Conservation (phyloP, 2,113 vertebrate genomes). For the Microtus pennsylvanicus region DNA sequence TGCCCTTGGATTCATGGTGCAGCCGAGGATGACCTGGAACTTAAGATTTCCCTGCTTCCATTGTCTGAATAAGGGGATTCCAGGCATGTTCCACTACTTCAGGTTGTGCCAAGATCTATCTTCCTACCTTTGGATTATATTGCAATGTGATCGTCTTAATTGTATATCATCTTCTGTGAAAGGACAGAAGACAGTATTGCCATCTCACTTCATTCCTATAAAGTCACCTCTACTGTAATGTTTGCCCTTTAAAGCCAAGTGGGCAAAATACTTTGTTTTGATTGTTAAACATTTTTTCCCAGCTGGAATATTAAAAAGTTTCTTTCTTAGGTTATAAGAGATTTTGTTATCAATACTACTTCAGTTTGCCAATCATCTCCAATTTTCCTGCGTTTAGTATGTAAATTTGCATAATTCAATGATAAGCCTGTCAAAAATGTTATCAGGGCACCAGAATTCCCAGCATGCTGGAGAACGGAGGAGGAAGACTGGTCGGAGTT, state of each 20-base stretch:
- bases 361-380: neutral
- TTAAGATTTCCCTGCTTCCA: neutral
- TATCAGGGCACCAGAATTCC: neutral
- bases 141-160: neutral
- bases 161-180: neutral
- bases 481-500: neutral
- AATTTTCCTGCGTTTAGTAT: neutral
- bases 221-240: neutral
- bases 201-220: neutral
- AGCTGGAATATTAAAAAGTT: neutral
- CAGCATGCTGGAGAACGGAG: neutral
- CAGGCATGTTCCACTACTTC: neutral
- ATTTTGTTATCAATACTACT: neutral
- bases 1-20: neutral
- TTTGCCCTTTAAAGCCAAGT: neutral
- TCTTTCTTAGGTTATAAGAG: neutral
- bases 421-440: neutral
- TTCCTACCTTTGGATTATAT: neutral
- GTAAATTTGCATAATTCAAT: neutral
- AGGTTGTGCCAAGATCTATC: neutral
- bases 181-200: neutral
- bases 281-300: neutral
- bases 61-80: neutral
- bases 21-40: neutral
- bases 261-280: neutral